Conservation (phyloP, 2,888 invertebrate species). For the Hecatera dysodea region DNA sequence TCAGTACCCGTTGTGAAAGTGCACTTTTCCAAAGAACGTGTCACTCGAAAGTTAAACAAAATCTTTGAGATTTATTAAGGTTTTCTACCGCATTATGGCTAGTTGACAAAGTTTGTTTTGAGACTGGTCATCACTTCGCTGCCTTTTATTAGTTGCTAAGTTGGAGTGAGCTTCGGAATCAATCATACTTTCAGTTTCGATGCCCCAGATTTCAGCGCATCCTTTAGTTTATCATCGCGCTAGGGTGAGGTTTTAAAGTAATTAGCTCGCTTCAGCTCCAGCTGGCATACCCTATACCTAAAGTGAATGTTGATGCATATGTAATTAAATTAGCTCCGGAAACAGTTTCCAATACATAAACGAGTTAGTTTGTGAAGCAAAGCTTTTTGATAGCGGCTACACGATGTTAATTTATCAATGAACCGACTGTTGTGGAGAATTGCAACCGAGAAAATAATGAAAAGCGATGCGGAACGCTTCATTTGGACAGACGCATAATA, state of each 20-base stretch:
- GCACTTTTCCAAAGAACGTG: constrained; percentile 14
- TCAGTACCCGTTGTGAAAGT: neutral
- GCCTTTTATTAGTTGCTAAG: constrained; percentile 16
- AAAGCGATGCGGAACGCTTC: constrained; percentile 24
- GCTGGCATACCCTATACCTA: neutral
- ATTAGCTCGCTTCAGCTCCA: neutral
- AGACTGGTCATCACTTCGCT: constrained; percentile 8
- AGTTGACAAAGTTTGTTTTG: constrained; percentile 19
- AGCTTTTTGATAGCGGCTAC: neutral
- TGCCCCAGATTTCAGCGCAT: constrained; percentile 10
- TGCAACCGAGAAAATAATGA: constrained; percentile 40
- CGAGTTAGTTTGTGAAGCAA: neutral
- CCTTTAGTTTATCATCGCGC: neutral
- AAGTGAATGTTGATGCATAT: neutral
- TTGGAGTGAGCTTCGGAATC: constrained; percentile 21
- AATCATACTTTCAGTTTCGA: constrained; percentile 17
- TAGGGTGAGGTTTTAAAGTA: constrained; percentile 1
- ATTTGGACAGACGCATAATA: constrained; percentile 2
- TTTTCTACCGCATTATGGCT: neutral
- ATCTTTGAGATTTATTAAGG: constrained; percentile 2
- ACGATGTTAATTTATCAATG: constrained; percentile 2
- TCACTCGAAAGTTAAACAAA: neutral
- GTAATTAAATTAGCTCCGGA: neutral
- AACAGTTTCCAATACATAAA: neutral
- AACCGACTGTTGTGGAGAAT: constrained; percentile 18